phyloP scores from a whole-genome alignment of 2,797 vertebrate species.

The Morus bassanus region DNA sequence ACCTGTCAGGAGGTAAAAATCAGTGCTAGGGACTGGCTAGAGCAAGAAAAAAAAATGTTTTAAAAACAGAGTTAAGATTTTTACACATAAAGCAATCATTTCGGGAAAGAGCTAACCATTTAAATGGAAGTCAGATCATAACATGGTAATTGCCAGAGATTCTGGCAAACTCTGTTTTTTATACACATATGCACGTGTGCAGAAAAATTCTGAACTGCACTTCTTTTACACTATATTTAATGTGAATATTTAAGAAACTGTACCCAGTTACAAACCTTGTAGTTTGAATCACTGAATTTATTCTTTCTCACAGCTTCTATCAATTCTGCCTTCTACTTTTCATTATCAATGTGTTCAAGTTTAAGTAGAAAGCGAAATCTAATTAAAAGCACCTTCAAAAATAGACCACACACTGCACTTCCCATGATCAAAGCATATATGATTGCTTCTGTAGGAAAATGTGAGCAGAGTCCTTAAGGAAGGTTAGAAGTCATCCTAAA shows the following conservation, averaged over 20 bases:
- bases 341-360: background rate
- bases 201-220: background rate
- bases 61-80: background rate
- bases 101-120: background rate
- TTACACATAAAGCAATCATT: background rate
- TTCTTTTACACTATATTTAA: background rate
- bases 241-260: background rate
- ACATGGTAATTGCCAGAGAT: background rate
- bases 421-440: background rate
- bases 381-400: background rate
- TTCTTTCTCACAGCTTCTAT: background rate
- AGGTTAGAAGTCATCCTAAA: background rate
- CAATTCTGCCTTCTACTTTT: background rate
- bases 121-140: background rate
- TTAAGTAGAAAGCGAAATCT: background rate
- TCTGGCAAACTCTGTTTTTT: background rate
- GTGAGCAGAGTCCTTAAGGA: background rate
- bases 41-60: background rate
- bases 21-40: background rate
- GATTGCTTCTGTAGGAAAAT: background rate
- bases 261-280: background rate
- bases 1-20: background rate
- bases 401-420: background rate
- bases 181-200: rapidly evolving
- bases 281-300: background rate